These are phyloP conservation scores for Callochromis pleurospilus DNA, from an alignment of 2,113 vertebrate genomes.

Conservation along the genomic window DNA sequence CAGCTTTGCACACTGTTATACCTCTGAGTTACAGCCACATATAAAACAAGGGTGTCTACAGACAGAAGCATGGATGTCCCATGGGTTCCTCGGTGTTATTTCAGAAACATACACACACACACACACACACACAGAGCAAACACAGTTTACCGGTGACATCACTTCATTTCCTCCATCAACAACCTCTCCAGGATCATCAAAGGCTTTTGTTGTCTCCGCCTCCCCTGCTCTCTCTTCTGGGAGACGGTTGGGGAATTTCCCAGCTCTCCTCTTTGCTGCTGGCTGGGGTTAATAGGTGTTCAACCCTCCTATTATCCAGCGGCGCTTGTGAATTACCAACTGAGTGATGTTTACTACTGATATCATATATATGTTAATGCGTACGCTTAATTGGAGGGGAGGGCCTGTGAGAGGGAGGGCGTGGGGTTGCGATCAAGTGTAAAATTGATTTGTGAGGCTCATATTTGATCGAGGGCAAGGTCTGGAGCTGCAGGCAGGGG, in stretches of 20 bases:
- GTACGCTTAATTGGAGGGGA: slow-evolving; percentile 92
- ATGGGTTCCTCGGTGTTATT: accelerated
- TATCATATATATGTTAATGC: slow-evolving; percentile 99
- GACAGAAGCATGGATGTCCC: neutral
- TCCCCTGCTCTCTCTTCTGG: slow-evolving; percentile 29
- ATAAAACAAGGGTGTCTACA: neutral
- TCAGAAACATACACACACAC: neutral
- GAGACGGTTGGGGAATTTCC: slow-evolving; percentile 85
- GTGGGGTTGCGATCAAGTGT: slow-evolving; percentile 90
- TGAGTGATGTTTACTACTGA: slow-evolving; percentile 96
- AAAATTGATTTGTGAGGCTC: slow-evolving; percentile 97
- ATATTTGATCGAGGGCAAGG: slow-evolving; percentile 87
- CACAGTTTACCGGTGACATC: neutral
- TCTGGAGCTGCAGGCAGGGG: slow-evolving; percentile 54
- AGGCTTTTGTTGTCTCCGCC: neutral
- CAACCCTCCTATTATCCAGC: slow-evolving; percentile 92
- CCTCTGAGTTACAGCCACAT: neutral
- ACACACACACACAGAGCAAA: neutral
- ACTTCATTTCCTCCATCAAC: neutral
- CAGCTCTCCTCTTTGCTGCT: slow-evolving; percentile 86
- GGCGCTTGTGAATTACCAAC: slow-evolving; percentile 88
- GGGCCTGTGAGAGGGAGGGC: slow-evolving; percentile 86
- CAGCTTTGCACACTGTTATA: neutral
- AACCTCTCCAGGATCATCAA: neutral
- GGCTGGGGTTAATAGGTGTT: slow-evolving; percentile 93